Conservation (phyloP, 2,113 vertebrate species). For the Clarias magur region DNA sequence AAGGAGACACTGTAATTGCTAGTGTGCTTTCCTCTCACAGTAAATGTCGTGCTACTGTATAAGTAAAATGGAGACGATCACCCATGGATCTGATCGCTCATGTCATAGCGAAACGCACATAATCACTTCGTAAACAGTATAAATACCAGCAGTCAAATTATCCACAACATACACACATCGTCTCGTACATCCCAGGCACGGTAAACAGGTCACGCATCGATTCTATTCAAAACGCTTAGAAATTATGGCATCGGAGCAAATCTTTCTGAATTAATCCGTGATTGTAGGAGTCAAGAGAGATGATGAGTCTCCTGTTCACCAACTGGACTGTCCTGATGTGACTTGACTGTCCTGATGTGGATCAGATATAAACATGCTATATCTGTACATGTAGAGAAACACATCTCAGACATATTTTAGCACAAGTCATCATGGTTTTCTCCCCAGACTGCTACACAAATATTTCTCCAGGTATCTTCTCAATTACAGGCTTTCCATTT, state of each 20-base stretch:
- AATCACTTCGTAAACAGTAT: not conserved
- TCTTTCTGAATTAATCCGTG: not conserved
- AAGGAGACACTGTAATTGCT: not conserved
- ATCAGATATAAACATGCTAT: not conserved
- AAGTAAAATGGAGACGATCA: not conserved
- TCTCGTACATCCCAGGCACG: not conserved
- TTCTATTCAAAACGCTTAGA: not conserved
- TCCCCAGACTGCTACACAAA: not conserved
- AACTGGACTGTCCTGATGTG: not conserved
- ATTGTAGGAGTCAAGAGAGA: not conserved
- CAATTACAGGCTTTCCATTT: not conserved
- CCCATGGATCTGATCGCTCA: not conserved
- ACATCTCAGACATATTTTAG: not conserved
- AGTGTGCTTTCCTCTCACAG: not conserved
- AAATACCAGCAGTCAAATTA: slow-evolving; percentile 12
- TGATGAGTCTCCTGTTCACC: not conserved
- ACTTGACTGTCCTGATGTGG: not conserved
- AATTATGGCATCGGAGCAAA: not conserved
- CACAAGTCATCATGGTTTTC: not conserved
- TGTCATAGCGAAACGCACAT: not conserved
- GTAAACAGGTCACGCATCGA: not conserved
- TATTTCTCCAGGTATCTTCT: not conserved
- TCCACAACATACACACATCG: not conserved
- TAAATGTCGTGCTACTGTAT: not conserved
- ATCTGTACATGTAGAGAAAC: not conserved